These are phyloP conservation scores for Yponomeuta malinellus DNA, from an alignment of 2,888 invertebrate genomes.

Conservation along the genomic window DNA sequence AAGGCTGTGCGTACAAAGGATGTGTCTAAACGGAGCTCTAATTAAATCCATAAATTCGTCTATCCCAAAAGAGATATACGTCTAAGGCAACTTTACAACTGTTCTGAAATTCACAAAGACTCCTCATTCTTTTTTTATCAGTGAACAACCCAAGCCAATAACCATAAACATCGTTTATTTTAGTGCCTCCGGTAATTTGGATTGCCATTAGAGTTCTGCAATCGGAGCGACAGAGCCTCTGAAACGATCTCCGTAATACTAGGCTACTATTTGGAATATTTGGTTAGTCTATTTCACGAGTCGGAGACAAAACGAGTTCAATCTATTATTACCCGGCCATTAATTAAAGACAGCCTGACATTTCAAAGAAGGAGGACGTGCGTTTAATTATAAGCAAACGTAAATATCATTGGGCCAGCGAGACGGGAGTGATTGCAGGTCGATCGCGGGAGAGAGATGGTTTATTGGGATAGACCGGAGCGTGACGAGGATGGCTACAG, in stretches of 20 bases:
- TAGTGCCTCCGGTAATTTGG: background rate
- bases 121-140: background rate
- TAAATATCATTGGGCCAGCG: slow-evolving; percentile 73
- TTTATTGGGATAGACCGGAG: slow-evolving; percentile 34
- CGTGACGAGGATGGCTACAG: slow-evolving; percentile 55
- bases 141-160: background rate
- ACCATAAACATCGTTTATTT: slow-evolving; percentile 3
- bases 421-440: slow-evolving; percentile 56
- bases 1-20: slow-evolving; percentile 20
- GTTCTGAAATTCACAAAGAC: background rate
- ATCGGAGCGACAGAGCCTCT: background rate
- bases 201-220: background rate
- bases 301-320: slow-evolving; percentile 35
- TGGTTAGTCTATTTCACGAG: slow-evolving; percentile 6
- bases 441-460: slow-evolving; percentile 24
- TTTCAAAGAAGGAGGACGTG: slow-evolving; percentile 72
- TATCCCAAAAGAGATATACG: background rate
- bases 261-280: background rate
- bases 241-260: background rate
- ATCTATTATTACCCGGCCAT: slow-evolving; percentile 60
- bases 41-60: slow-evolving; percentile 38
- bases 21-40: slow-evolving; percentile 23
- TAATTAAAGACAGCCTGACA: slow-evolving; percentile 74
- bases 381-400: slow-evolving; percentile 70
- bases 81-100: background rate